phyloP scores from a whole-genome alignment of 2,797 vertebrate genomes.

The Carduelis carduelis region DNA sequence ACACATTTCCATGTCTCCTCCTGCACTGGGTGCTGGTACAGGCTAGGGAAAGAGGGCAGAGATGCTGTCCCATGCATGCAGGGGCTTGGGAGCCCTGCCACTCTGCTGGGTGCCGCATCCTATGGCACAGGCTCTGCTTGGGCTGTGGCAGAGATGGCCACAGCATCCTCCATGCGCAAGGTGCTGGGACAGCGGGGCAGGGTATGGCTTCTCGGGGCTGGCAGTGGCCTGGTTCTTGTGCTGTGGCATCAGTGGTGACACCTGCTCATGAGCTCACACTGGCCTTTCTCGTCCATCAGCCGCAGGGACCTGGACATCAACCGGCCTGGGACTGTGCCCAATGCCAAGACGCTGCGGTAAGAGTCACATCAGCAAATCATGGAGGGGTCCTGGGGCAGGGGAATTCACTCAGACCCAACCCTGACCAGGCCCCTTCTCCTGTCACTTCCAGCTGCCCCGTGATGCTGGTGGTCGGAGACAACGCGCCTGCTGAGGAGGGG shows the following conservation, averaged over 20 bases:
- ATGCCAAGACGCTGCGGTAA: slow-evolving; percentile 93
- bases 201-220: background rate
- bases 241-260: background rate
- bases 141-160: background rate
- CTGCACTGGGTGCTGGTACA: background rate
- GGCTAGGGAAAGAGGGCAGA: background rate
- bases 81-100: background rate
- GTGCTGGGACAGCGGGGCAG: fast-evolving
- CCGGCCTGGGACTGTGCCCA: slow-evolving; percentile 87
- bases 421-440: background rate
- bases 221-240: background rate
- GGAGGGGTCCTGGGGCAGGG: background rate
- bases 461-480: slow-evolving; percentile 97
- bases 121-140: fast-evolving
- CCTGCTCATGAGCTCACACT: background rate
- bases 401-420: background rate
- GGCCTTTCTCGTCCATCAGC: slow-evolving; percentile 64
- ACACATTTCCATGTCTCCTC: fast-evolving
- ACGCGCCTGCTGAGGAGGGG: slow-evolving; percentile 91
- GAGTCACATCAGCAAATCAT: fast-evolving
- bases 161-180: background rate
- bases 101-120: background rate
- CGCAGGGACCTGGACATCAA: slow-evolving; percentile 97
- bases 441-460: slow-evolving; percentile 83
- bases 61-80: background rate